phyloP scores from a whole-genome alignment of 53 echinoderm and acorn worm species.

The Paracentrotus lividus region DNA sequence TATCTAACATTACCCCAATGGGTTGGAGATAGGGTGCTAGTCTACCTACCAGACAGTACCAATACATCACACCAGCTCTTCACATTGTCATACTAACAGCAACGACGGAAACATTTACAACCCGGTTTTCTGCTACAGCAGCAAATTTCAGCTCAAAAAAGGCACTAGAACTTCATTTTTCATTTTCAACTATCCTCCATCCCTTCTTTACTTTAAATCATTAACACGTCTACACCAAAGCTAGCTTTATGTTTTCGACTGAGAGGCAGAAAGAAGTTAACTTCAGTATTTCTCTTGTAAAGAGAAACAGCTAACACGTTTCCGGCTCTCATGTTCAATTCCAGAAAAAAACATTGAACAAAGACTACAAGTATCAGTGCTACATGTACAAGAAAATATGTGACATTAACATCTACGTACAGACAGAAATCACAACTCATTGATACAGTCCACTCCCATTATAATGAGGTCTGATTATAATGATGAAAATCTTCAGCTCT shows the following conservation, averaged over 20 bases:
- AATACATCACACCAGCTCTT: neutral
- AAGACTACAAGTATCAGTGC: neutral
- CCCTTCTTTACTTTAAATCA: slow-evolving; percentile 12
- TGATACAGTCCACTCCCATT: no score
- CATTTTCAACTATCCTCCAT: neutral
- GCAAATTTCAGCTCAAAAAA: slow-evolving; percentile 55
- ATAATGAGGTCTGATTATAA: no score
- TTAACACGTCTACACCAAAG: neutral
- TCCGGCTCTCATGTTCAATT: neutral
- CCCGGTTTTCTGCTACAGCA: slow-evolving; percentile 12
- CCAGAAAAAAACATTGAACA: neutral
- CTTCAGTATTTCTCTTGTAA: no score
- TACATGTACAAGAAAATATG: neutral
- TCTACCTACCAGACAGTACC: neutral
- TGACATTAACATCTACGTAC: neutral
- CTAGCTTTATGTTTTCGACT: slow-evolving; percentile 11
- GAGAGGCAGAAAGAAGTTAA: no score
- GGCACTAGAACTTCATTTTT: slow-evolving; percentile 49
- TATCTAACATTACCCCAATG: neutral
- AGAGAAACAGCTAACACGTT: no score
- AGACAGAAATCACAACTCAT: no score
- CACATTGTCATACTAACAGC: slow-evolving; percentile 9
- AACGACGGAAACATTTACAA: slow-evolving; percentile 34
- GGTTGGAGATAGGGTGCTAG: neutral
- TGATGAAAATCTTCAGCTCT: no score